phyloP scores from a whole-genome alignment of 1,140 invertebrate genomes.

The Eulimnadia texana region DNA sequence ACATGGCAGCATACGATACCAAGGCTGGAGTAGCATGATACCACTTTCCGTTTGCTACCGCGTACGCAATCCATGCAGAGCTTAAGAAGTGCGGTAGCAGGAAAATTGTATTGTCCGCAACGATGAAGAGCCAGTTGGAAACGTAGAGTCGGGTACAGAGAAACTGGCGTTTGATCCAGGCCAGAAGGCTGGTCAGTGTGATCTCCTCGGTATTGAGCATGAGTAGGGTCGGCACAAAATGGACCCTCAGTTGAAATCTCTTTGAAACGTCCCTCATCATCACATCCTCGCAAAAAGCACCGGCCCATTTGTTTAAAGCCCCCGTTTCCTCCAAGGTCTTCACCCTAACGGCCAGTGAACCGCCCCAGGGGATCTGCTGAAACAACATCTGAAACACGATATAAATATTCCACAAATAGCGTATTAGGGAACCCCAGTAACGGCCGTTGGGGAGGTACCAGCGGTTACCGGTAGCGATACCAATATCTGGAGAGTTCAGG shows the following conservation, averaged over 20 bases:
- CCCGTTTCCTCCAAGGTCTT: not conserved
- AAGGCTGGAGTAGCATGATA: not conserved
- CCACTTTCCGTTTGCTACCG: not conserved
- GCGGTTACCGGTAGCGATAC: constrained; percentile 7
- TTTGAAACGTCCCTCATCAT: constrained; percentile 4
- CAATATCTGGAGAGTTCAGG: not conserved
- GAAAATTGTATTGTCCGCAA: not conserved
- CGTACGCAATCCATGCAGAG: not conserved
- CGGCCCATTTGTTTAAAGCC: not conserved
- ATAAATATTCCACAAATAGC: constrained; percentile 1
- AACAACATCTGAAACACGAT: not conserved
- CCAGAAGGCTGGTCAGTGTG: not conserved
- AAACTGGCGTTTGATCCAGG: constrained; percentile 4
- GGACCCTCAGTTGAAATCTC: not conserved
- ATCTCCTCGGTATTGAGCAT: constrained; percentile 6
- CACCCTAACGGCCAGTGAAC: not conserved
- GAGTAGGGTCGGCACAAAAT: not conserved
- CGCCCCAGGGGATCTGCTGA: not conserved
- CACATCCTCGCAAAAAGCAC: not conserved
- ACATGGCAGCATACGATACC: not conserved
- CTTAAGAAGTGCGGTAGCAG: not conserved
- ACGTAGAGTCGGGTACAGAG: not conserved
- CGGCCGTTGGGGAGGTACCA: not conserved
- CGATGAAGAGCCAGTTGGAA: not conserved
- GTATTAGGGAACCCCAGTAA: not conserved